Conservation (phyloP, 35 echinoderm and acorn worm species). For the Apostichopus parvimensis region DNA sequence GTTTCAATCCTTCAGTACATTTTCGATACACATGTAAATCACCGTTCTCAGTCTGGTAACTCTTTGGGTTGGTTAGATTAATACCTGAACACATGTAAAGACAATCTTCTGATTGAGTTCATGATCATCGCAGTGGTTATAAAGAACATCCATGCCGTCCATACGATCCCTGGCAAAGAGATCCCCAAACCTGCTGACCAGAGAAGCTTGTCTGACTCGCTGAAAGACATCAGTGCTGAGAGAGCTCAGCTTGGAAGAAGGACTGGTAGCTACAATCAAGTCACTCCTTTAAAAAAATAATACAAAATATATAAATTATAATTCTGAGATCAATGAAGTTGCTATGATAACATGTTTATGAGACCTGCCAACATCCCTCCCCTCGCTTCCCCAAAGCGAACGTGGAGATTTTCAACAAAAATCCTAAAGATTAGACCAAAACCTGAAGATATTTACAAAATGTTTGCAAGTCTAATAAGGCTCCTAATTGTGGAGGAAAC, state of each 20-base stretch:
- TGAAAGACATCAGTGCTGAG: conserved; percentile 80
- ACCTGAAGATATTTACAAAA: no score
- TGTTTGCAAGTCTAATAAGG: no score
- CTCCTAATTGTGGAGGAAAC: no score
- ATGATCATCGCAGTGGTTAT: conserved; percentile 92
- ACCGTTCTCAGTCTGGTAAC: no score
- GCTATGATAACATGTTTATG: neutral
- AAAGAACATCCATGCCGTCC: conserved; percentile 97
- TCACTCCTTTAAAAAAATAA: conserved; percentile 59
- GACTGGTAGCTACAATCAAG: conserved; percentile 57
- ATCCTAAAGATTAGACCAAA: no score
- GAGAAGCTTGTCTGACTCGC: conserved; percentile 84
- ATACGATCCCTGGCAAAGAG: conserved; percentile 92
- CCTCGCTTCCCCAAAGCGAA: no score
- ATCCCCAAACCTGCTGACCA: conserved; percentile 87
- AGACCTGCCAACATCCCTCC: neutral
- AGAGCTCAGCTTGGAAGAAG: conserved; percentile 40
- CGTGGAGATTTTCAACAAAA: no score
- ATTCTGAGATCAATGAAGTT: neutral
- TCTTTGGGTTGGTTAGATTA: neutral
- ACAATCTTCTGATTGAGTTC: conserved; percentile 94
- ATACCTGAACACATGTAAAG: conserved; percentile 91
- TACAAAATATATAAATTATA: neutral
- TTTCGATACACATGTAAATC: no score
- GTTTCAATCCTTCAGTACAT: no score